Base-by-base conservation (phyloP, 2,888 invertebrate species). In the Troides helena region DNA sequence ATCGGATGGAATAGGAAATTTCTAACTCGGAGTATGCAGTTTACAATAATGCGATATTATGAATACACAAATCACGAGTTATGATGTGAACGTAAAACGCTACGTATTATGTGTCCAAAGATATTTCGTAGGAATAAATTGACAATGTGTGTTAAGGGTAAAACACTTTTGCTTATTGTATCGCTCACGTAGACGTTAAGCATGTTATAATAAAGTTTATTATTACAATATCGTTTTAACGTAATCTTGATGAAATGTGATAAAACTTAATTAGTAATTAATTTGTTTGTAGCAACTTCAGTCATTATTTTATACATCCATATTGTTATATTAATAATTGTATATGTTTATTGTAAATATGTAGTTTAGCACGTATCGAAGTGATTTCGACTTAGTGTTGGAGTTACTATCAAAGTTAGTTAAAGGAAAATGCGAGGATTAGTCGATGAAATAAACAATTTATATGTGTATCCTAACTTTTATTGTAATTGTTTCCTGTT, bases 301-400 rank as follows among this genome's bases (percentile, higher is more conserved):
- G 90, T 90, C 89, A 90, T 86, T 85, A 86, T 81, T 83, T 78
- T 85, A 85, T 80, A 78, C 78, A 79, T 73, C 73, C 79, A 80
- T 72, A 75, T 71, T 76, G 67, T 76, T 76, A 74, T 72, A 68
- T 69, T 23, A 69, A 57, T 71, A 80, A 76, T 83, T 82, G 78
- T 75, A 81, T 23, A 58, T 58, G 7, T 58, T 77, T 82, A 82
- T 86, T 87, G 86, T 84, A 84, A 85, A 81, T 86, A 30, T 30
- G 0, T 30, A 73, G 77, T 79, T 72, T 72, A 74, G 72, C 74
- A 72, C 74, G 71, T 74, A 76, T 46, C 14, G 46, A 14, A 46
- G 46, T 14, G 46, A 46, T 1, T 46, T 46, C 46, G 46, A 14
- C 46, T 12, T 14, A 14, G 7, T 39, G 14, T 46, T 46, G 14